Evolutionary conservation across 2,113 vertebrate species (phyloP).

Genomic region (Bubo blakistoni): DNA sequence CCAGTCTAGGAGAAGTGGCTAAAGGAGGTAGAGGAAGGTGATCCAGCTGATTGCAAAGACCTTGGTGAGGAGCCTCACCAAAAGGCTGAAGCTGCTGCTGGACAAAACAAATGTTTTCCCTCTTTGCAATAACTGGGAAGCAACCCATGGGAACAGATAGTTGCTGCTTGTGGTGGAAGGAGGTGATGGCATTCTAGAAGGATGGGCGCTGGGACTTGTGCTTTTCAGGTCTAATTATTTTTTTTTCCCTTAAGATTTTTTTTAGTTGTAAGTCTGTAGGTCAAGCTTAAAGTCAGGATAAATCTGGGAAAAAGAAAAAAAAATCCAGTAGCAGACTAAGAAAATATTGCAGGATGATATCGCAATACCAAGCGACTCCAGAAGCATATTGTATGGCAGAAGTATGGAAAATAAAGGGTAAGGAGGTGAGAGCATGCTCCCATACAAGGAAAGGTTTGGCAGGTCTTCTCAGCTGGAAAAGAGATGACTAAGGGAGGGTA

Average conservation of each 20-base stretch:
- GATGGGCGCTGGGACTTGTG: neutral
- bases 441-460: neutral
- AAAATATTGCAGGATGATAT: neutral
- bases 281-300: neutral
- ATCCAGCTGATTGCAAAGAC: neutral
- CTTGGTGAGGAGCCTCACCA: neutral
- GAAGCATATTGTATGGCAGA: rapidly evolving
- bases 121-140: neutral
- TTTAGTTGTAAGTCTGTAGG: neutral
- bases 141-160: neutral
- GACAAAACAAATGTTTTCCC: neutral
- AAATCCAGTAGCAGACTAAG: neutral
- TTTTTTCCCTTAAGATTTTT: neutral
- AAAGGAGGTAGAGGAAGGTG: neutral
- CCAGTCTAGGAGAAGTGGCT: neutral
- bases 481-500: neutral
- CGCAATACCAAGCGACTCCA: neutral
- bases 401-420: neutral
- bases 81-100: neutral
- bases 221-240: neutral
- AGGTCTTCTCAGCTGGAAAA: neutral
- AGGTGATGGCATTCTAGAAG: neutral
- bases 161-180: neutral
- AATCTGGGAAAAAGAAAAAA: neutral
- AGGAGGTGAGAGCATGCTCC: neutral